Evolutionary conservation across 2,888 invertebrate genomes (phyloP), one percentile per base, ranked within the genome.

Genomic region (Nephrotoma appendiculata): DNA sequence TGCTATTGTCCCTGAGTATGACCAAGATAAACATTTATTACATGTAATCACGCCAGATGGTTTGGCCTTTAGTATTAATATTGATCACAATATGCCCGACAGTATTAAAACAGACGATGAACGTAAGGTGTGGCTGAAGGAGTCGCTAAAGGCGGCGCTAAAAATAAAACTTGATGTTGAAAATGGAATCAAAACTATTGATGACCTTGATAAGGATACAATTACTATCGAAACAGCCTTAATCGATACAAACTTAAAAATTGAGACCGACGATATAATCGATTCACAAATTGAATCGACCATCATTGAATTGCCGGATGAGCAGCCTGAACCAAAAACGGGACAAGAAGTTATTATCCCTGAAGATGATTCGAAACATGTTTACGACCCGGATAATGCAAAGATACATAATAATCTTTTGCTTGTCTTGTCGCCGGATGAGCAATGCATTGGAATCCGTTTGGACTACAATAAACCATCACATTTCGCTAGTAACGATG

Each of bases 381-480:
- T 71, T 71, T 71, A 71, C 31, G 71, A 71, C 6, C 71, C 71
- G 9, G 71, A 71, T 71, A 71, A 71, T 71, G 71, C 71, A 71
- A 71, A 71, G 71, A 71, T 71, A 71, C 42, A 43, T 15, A 41
- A 91, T 45, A 93, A 94, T 89, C 92, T 95, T 3, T 90, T 96
- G 0, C 92, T 95, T 88, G 93, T 94, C 0, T 93, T 94, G 88
- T 92, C 95, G 5, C 94, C 94, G 0, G 91, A 93, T 0, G 94
- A 94, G 0, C 93, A 94, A 89, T 94, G 94, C 88, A 92, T 95
- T 7, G 95, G 95, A 43, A 93, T 96, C 87, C 94, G 94, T 89
- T 91, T 95, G 85, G 94, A 95, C 90, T 93, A 93, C 87, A 92
- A 92, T 0, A 92, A 94, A 71, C 95, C 95, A 0, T 89, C 90